Evolutionary conservation across 2,113 vertebrate species (phyloP).

Genomic region (Thalassoma bifasciatum): DNA sequence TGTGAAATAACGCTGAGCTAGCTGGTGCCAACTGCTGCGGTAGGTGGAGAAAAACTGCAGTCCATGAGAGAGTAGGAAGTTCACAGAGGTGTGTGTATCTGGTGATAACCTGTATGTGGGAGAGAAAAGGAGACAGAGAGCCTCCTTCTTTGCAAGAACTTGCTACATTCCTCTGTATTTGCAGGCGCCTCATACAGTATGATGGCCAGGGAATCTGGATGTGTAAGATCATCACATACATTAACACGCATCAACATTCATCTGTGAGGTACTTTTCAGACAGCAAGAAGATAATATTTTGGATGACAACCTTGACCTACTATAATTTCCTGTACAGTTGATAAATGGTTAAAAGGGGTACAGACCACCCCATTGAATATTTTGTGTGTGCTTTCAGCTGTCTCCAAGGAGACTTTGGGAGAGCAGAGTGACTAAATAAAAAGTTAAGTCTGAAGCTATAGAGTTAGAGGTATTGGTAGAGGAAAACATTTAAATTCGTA

Average conservation of each 20-base stretch:
- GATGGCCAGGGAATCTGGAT: constrained; percentile 5
- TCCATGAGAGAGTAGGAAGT: constrained; percentile 26
- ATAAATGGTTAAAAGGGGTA: too few relatives aligned
- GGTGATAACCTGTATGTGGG: not conserved
- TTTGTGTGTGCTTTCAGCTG: too few relatives aligned
- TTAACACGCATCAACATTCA: not conserved
- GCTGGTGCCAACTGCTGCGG: constrained; percentile 19
- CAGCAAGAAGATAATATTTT: too few relatives aligned
- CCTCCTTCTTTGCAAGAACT: constrained; percentile 57
- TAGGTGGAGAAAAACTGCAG: constrained; percentile 41
- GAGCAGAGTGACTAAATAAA: too few relatives aligned
- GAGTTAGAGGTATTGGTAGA: too few relatives aligned
- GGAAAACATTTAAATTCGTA: too few relatives aligned
- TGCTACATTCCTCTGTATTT: constrained; percentile 73
- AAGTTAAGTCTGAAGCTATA: too few relatives aligned
- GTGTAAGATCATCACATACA: constrained; percentile 12
- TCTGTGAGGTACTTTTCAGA: too few relatives aligned
- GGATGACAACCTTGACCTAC: too few relatives aligned
- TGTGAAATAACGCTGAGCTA: constrained; percentile 22
- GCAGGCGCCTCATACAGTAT: constrained; percentile 42
- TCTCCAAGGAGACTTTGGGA: too few relatives aligned
- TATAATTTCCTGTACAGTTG: too few relatives aligned
- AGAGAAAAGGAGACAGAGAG: not conserved
- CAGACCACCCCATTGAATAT: too few relatives aligned
- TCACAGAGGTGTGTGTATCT: constrained; percentile 11